Evolutionary conservation across 2,113 vertebrate genomes (phyloP).

Genomic region (Aviceda subcristata): DNA sequence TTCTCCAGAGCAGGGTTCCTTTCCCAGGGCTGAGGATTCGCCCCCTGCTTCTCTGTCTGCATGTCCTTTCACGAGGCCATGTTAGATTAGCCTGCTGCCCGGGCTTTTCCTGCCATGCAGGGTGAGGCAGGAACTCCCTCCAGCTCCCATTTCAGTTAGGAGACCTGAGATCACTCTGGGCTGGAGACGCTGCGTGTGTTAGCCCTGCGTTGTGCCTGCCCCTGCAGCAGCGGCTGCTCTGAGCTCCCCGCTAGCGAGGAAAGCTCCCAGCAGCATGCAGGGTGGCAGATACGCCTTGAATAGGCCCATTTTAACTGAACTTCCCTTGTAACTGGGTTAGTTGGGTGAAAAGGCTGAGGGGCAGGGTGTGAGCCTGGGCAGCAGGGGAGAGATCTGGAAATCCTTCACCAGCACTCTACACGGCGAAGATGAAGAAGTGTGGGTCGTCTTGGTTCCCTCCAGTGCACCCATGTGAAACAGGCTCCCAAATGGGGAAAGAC

Average conservation of each 20-base stretch:
- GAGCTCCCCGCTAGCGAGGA: background rate
- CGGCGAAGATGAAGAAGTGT: too few species aligned
- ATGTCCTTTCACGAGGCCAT: background rate
- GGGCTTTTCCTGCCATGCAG: background rate
- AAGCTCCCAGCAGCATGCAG: background rate
- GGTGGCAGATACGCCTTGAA: fast-evolving
- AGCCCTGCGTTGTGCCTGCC: background rate
- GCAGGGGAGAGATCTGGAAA: background rate
- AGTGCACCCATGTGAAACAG: background rate
- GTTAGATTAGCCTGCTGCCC: background rate
- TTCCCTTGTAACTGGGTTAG: background rate
- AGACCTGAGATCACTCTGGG: background rate
- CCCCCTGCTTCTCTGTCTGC: background rate
- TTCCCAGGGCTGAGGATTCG: background rate
- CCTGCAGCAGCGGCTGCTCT: background rate
- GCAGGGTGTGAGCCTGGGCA: background rate
- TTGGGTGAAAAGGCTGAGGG: background rate
- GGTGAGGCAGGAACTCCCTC: background rate
- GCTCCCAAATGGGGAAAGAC: background rate
- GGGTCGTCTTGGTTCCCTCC: background rate
- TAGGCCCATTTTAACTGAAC: background rate
- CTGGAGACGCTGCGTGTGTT: background rate
- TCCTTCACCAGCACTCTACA: background rate
- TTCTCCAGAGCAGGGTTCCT: background rate
- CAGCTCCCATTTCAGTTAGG: background rate